Percentiles rank a stretch among this genome's conserved stretches.
These are phyloP conservation scores for Pristiophorus japonicus DNA, from an alignment of 2,113 vertebrate genomes.

Conservation along the genomic window DNA sequence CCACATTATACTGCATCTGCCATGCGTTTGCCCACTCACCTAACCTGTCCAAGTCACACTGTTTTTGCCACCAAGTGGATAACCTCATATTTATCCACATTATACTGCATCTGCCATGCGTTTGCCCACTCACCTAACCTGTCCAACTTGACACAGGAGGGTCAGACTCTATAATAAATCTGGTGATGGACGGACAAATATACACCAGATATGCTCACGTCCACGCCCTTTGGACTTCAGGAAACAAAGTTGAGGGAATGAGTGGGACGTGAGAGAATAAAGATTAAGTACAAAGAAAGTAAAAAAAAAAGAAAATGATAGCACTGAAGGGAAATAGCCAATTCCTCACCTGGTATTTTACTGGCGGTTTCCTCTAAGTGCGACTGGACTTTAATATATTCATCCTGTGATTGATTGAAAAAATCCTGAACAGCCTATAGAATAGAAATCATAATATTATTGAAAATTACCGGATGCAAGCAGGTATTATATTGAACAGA, in stretches of 20 bases:
- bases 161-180: neutral
- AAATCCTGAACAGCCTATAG: constrained; percentile 28
- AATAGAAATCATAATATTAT: neutral
- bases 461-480: neutral
- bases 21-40: no score
- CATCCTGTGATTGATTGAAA: constrained; percentile 19
- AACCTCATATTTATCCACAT: no score
- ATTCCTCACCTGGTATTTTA: constrained; percentile 33
- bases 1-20: no score
- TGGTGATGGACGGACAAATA: neutral
- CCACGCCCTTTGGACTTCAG: neutral
- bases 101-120: no score
- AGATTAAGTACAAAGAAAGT: neutral
- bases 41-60: no score
- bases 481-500: neutral
- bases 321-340: neutral
- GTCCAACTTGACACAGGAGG: neutral
- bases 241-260: neutral
- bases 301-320: neutral
- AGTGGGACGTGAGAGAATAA: neutral
- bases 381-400: constrained; percentile 29
- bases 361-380: constrained; percentile 7
- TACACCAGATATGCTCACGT: neutral
- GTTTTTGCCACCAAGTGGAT: no score
- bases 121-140: no score